Evolutionary conservation across 2,888 invertebrate genomes (phyloP).

Genomic region (Cremastinae sp.): DNA sequence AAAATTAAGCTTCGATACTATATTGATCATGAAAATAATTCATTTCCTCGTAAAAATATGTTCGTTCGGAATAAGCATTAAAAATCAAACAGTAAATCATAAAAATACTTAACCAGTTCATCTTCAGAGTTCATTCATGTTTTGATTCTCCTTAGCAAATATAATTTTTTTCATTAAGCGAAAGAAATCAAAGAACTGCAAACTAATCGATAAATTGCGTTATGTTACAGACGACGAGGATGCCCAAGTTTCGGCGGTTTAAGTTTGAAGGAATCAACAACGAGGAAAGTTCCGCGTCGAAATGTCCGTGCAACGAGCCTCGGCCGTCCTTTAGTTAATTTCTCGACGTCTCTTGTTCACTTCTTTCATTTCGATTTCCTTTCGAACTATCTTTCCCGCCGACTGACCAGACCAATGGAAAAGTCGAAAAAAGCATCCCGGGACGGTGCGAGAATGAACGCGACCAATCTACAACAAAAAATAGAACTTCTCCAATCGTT

Average conservation of each 20-base stretch:
- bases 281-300: conserved; percentile 25
- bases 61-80: too few species aligned
- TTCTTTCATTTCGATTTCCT: conserved; percentile 19
- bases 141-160: background rate
- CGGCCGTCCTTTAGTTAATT: conserved; percentile 63
- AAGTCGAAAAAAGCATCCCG: conserved; percentile 17
- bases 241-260: conserved; percentile 85
- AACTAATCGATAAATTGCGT: conserved; percentile 54
- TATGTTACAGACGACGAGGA: conserved; percentile 84
- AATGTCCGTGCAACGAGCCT: conserved; percentile 61
- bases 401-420: conserved; percentile 23
- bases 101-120: background rate
- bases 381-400: conserved; percentile 49
- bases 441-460: conserved; percentile 21
- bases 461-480: conserved; percentile 26
- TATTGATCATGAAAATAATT: too few species aligned
- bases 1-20: too few species aligned
- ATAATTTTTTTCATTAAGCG: background rate
- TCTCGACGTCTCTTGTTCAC: conserved; percentile 50
- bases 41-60: too few species aligned
- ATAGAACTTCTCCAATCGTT: conserved; percentile 56
- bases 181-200: background rate
- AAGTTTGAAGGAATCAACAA: conserved; percentile 53
- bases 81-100: background rate
- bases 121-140: background rate